A percentile compares a stretch with the other conserved stretches of the same genome.
phyloP scores from a whole-genome alignment of 1,140 invertebrate genomes.

The Melipona quadrifasciata region DNA sequence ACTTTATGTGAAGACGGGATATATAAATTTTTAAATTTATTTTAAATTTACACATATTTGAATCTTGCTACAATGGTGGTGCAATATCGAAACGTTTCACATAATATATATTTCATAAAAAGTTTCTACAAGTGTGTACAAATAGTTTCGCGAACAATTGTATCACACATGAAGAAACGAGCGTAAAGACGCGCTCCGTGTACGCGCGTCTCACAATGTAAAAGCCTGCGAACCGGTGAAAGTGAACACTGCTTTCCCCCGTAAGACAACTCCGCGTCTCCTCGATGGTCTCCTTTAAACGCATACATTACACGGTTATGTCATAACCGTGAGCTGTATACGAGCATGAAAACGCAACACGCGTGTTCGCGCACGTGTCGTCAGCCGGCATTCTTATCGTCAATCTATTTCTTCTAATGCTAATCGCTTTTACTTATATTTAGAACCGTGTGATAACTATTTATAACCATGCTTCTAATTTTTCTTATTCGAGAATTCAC shows the following conservation, averaged over 20 bases:
- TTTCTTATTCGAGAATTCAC: background rate
- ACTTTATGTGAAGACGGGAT: too few relatives aligned
- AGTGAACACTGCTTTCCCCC: slow-evolving; percentile 78
- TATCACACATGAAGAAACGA: slow-evolving; percentile 16
- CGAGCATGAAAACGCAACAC: slow-evolving; percentile 24
- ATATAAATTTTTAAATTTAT: too few relatives aligned
- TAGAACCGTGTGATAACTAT: background rate
- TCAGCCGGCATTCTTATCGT: background rate
- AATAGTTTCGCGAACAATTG: too few relatives aligned
- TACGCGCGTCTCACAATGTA: slow-evolving; percentile 66
- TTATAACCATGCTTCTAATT: background rate
- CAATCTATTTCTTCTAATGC: slow-evolving; percentile 5
- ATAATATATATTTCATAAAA: too few relatives aligned
- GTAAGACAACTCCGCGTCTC: slow-evolving; percentile 68
- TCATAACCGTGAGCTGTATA: slow-evolving; percentile 64
- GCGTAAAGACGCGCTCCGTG: slow-evolving; percentile 25
- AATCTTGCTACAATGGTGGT: too few relatives aligned
- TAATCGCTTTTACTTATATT: slow-evolving; percentile 11
- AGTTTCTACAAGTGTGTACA: too few relatives aligned
- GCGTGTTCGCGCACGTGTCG: slow-evolving; percentile 26
- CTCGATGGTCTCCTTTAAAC: slow-evolving; percentile 76
- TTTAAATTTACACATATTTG: too few relatives aligned
- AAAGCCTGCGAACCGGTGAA: slow-evolving; percentile 72
- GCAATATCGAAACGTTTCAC: too few relatives aligned
- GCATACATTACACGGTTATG: slow-evolving; percentile 76